Conservation (phyloP, 1,140 invertebrate genomes). For the Brachionus sp. region DNA sequence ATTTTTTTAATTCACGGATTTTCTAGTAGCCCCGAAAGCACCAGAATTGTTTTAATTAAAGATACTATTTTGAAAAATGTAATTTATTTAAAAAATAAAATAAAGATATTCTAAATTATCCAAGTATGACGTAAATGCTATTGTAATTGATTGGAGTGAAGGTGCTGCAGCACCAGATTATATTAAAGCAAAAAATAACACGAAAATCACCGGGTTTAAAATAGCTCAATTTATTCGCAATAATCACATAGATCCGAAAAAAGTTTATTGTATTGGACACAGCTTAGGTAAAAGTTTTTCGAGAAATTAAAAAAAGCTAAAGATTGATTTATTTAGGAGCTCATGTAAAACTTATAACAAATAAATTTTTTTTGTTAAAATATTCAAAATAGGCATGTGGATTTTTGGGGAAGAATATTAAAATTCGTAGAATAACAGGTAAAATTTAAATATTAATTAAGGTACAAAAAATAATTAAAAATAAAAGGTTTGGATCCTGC, state of each 20-base stretch:
- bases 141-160: conserved; percentile 26
- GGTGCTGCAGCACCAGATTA: conserved; percentile 58
- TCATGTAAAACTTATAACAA: not conserved
- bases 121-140: not conserved
- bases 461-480: not conserved
- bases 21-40: not conserved
- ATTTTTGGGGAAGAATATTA: conserved; percentile 79
- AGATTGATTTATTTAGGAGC: not conserved
- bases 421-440: conserved; percentile 74
- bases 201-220: conserved; percentile 75
- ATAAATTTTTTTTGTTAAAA: not conserved
- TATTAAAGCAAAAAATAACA: conserved; percentile 68
- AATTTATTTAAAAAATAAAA: not conserved
- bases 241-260: conserved; percentile 45
- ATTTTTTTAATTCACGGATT: conserved; percentile 17
- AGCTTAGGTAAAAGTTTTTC: conserved; percentile 69
- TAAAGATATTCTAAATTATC: not conserved
- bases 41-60: conserved; percentile 50
- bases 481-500: conserved; percentile 74
- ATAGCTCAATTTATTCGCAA: conserved; percentile 66
- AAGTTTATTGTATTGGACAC: conserved; percentile 77
- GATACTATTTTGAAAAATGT: conserved; percentile 49
- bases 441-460: conserved; percentile 53
- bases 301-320: not conserved
- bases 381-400: conserved; percentile 62